Percentiles rank a stretch among this genome's conserved stretches.
These are phyloP conservation scores for Melospiza georgiana DNA, from an alignment of 2,113 vertebrate genomes.

Conservation along the genomic window DNA sequence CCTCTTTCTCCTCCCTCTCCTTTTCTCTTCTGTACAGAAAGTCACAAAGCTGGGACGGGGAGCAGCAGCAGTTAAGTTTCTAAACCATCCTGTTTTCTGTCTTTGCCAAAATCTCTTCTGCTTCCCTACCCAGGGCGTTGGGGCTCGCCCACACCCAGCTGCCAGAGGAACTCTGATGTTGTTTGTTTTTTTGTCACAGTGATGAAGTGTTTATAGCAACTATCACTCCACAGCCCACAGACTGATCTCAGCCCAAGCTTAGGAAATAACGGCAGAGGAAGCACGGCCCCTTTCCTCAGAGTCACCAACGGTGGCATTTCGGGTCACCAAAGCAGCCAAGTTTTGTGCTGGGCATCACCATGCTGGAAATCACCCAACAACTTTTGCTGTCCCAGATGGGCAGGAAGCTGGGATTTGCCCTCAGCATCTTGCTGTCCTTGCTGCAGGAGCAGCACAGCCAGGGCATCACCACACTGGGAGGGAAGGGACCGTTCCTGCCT, in stretches of 20 bases:
- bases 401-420: neutral
- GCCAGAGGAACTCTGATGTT: neutral
- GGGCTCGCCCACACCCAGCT: neutral
- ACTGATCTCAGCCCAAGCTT: constrained; percentile 10
- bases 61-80: neutral
- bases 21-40: neutral
- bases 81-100: neutral
- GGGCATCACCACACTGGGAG: fast-evolving
- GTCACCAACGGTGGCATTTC: neutral
- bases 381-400: neutral
- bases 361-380: neutral
- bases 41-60: neutral
- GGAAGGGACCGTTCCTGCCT: neutral
- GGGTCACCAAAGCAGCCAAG: neutral
- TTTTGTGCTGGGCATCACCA: neutral
- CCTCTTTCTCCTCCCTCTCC: neutral
- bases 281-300: neutral
- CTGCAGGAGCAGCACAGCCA: neutral
- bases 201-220: constrained; percentile 62
- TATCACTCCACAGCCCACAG: neutral
- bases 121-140: neutral
- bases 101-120: constrained; percentile 48
- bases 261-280: neutral
- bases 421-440: neutral
- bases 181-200: constrained; percentile 32